Conservation (phyloP, 1,140 invertebrate genomes). For the Ooceraea biroi region DNA sequence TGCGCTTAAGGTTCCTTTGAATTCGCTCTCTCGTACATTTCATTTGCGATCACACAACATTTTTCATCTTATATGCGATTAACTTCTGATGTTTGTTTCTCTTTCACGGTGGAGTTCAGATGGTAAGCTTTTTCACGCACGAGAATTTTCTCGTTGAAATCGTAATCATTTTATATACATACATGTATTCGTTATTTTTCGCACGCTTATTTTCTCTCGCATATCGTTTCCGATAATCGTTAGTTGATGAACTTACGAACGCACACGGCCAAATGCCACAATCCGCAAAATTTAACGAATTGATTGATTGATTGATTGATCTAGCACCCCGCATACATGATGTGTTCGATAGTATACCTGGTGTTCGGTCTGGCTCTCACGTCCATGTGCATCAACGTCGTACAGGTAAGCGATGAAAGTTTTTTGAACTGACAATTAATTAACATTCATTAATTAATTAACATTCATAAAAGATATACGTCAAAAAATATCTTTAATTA, state of each 20-base stretch:
- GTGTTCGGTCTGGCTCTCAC: constrained; percentile 97
- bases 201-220: constrained; percentile 54
- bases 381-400: constrained; percentile 98
- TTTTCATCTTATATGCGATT: constrained; percentile 46
- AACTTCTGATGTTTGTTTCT: constrained; percentile 73
- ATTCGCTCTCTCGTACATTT: constrained; percentile 25
- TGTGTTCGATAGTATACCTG: constrained; percentile 96
- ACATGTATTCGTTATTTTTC: constrained; percentile 57
- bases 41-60: constrained; percentile 12
- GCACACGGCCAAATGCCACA: background rate
- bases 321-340: constrained; percentile 95
- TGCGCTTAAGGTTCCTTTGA: constrained; percentile 66
- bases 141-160: constrained; percentile 12
- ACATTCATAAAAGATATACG: too few species aligned
- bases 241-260: constrained; percentile 51
- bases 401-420: constrained; percentile 90
- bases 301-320: constrained; percentile 76
- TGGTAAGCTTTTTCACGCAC: constrained; percentile 80
- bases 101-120: constrained; percentile 83
- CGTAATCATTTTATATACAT: constrained; percentile 47
- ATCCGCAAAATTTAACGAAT: constrained; percentile 63
- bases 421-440: background rate
- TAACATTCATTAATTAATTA: too few species aligned
- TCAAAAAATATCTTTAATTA: background rate
- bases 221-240: constrained; percentile 23